A percentile compares a stretch with the other conserved stretches of the same genome.
Conservation (phyloP, 2,113 vertebrate species). For the Centrocercus urophasianus region DNA sequence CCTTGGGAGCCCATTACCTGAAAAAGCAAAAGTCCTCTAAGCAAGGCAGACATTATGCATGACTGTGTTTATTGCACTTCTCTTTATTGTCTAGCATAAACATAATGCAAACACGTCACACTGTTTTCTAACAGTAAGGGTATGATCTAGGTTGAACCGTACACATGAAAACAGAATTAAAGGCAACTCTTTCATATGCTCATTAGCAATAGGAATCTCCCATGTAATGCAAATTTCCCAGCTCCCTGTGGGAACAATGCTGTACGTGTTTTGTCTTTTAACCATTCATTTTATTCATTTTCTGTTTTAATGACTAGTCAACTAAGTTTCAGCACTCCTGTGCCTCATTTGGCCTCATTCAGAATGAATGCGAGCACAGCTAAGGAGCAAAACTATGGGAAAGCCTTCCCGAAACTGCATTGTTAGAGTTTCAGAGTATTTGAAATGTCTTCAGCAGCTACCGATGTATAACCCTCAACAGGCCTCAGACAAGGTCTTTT, state of each 20-base stretch:
- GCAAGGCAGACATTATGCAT: neutral
- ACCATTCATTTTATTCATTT: conserved; percentile 20
- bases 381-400: conserved; percentile 22
- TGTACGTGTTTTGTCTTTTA: conserved; percentile 12
- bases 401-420: conserved; percentile 27
- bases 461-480: conserved; percentile 52
- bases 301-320: conserved; percentile 51
- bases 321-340: neutral
- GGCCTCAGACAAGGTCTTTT: conserved; percentile 59
- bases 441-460: conserved; percentile 45
- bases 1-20: conserved; percentile 83
- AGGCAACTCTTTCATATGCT: conserved; percentile 5
- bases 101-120: neutral
- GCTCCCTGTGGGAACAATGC: neutral
- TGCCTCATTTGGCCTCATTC: neutral
- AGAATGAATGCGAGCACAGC: neutral
- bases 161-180: neutral
- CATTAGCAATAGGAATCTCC: conserved; percentile 10
- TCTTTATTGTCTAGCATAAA: neutral
- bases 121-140: neutral
- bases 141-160: neutral
- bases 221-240: neutral
- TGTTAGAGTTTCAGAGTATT: conserved; percentile 41
- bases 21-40: conserved; percentile 40
- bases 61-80: neutral